Evolutionary conservation across 2,888 invertebrate genomes (phyloP).

Genomic region (Drosophila pullipes): DNA sequence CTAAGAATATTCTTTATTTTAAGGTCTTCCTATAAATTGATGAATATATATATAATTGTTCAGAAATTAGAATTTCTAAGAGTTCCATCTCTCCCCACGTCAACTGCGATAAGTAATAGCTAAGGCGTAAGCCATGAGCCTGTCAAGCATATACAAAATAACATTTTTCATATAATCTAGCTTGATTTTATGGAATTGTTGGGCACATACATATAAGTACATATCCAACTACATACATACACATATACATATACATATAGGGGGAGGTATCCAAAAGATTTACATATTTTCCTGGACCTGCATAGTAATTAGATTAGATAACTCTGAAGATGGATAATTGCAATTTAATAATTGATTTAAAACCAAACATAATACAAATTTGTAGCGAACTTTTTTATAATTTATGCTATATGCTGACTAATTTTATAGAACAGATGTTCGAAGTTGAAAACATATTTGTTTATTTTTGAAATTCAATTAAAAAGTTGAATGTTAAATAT

Average conservation of each 20-base stretch:
- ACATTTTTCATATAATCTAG: not conserved
- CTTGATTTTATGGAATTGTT: not conserved
- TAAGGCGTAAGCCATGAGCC: constrained; percentile 35
- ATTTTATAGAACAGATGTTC: too few species aligned
- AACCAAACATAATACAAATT: too few species aligned
- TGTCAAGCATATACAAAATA: not conserved
- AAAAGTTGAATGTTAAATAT: too few species aligned
- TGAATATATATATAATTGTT: too few species aligned
- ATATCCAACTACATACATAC: constrained; percentile 7
- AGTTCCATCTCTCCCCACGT: constrained; percentile 32
- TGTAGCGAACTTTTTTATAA: too few species aligned
- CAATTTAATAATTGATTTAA: too few species aligned
- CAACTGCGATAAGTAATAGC: constrained; percentile 74
- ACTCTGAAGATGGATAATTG: too few species aligned
- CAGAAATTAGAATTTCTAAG: constrained; percentile 60
- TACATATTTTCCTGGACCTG: not conserved
- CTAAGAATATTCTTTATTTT: too few species aligned
- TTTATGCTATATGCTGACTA: too few species aligned
- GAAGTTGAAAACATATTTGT: too few species aligned
- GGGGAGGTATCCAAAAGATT: not conserved
- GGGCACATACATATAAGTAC: not conserved
- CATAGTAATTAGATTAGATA: not conserved
- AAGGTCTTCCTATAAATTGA: too few species aligned
- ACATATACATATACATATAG: not conserved
- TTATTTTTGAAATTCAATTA: too few species aligned